Evolutionary conservation across 2,797 vertebrate species (phyloP).

Genomic region (Protosalanx chinensis): DNA sequence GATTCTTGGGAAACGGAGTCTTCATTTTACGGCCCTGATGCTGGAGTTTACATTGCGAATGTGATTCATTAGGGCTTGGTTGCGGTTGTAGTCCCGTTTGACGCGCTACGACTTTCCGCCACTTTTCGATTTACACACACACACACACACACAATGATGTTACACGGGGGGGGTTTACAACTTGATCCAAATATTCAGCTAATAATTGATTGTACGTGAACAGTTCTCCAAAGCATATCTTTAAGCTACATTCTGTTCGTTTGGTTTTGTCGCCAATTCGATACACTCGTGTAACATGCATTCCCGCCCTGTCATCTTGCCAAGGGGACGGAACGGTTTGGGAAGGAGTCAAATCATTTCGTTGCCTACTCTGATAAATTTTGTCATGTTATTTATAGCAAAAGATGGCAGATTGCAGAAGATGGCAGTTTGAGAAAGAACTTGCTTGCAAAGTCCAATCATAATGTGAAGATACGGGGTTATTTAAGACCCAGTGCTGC

Average conservation of each 20-base stretch:
- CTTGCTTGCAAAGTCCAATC: conserved; percentile 59
- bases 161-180: conserved; percentile 33
- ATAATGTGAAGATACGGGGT: conserved; percentile 77
- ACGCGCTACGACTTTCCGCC: conserved; percentile 24
- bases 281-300: conserved; percentile 42
- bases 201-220: conserved; percentile 56
- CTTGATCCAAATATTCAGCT: conserved; percentile 36
- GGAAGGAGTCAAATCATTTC: conserved; percentile 4
- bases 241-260: conserved; percentile 16
- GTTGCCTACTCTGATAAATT: conserved; percentile 44
- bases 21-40: conserved; percentile 23
- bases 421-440: conserved; percentile 35
- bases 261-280: conserved; percentile 56
- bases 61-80: conserved; percentile 49
- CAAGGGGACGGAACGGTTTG: conserved; percentile 37
- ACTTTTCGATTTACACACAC: conserved; percentile 35
- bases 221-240: conserved; percentile 44
- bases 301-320: conserved; percentile 24
- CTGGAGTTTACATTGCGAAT: conserved; percentile 69
- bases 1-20: conserved; percentile 37
- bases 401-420: neutral
- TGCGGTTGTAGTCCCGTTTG: conserved; percentile 30
- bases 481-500: conserved; percentile 71
- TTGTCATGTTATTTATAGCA: conserved; percentile 37
- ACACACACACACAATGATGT: conserved; percentile 31